Conservation (phyloP, 2,888 invertebrate species). For the Noctua fimbriata region DNA sequence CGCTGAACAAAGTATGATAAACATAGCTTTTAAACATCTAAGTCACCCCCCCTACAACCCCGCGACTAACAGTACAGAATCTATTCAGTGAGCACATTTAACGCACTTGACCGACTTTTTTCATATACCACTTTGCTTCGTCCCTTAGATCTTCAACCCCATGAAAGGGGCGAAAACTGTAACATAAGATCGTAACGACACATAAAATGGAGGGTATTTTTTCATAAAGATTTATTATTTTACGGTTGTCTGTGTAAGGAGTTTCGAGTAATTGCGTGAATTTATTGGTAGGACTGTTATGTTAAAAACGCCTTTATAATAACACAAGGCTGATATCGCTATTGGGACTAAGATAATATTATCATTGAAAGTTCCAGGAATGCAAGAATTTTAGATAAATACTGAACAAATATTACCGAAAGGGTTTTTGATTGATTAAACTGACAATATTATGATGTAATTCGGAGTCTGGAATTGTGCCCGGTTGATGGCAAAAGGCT, state of each 20-base stretch:
- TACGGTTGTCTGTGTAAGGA: neutral
- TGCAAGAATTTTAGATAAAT: neutral
- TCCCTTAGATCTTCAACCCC: conserved; percentile 60
- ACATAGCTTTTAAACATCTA: conserved; percentile 7
- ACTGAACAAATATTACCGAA: neutral
- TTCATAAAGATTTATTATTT: conserved; percentile 45
- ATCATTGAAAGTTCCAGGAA: neutral
- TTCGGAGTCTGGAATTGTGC: no score
- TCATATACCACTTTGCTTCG: conserved; percentile 51
- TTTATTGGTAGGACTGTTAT: neutral
- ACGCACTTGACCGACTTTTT: conserved; percentile 66
- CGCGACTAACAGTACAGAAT: conserved; percentile 38
- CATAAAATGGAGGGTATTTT: conserved; percentile 55
- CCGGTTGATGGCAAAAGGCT: no score
- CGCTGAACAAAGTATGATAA: neutral
- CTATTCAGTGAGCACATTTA: conserved; percentile 64
- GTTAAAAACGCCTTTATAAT: neutral
- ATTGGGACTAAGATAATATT: no score
- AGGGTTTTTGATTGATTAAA: neutral
- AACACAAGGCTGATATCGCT: neutral
- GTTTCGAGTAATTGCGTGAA: conserved; percentile 10
- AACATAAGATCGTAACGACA: conserved; percentile 60
- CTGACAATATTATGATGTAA: neutral
- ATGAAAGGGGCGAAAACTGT: conserved; percentile 54
- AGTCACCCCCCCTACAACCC: conserved; percentile 17